Evolutionary conservation across 2,113 vertebrate species (phyloP), one percentile per base, ranked within the genome.

Genomic region (Phaethon lepturus): DNA sequence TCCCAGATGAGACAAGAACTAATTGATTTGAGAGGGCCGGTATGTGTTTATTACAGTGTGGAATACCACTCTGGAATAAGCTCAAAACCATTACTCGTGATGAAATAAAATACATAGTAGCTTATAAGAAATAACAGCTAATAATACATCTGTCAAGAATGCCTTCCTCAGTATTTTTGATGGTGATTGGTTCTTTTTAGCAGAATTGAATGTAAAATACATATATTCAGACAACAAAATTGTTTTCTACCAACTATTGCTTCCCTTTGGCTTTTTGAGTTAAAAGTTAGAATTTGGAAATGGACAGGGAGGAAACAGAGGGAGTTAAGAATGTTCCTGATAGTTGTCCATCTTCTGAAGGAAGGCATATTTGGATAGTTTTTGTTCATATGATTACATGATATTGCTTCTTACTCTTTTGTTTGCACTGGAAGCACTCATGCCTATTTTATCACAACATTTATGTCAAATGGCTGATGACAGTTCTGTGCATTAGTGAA

Each of bases 1-100:
- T 98, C 98, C 80, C 99, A 99, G 96, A 99, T 99, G 99, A 99
- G 99, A 92, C 99, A 99, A 96, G 99, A 99, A 88, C 99, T 99
- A 35, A 99, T 99, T 47, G 99, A 99, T 97, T 97, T 99, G 77
- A 98, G 99, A 92, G 99, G 99, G 20, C 99, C 99, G 2, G 99
- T 99, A 97, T 98, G 99, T 98, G 75, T 58, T 49, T 53, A 6
- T 33, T 58, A 28, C 35, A 8, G 0, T 53, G 31, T 13, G 10
- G 31, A 77, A 23, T 44, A 20, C 17, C 28, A 16, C 56, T 85
- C 25, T 82, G 56, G 12, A 71, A 31, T 5, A n/a, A 64, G n/a
- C 60, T 85, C 44, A 72, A 31, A 80, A 40, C 8, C 8, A 11
- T 38, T 77, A 23, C 35, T 83, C 0, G 0, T 38, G 64, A 10